These are phyloP conservation scores for Bombus difficillimus DNA, from an alignment of 1,140 invertebrate genomes.

Conservation along the genomic window DNA sequence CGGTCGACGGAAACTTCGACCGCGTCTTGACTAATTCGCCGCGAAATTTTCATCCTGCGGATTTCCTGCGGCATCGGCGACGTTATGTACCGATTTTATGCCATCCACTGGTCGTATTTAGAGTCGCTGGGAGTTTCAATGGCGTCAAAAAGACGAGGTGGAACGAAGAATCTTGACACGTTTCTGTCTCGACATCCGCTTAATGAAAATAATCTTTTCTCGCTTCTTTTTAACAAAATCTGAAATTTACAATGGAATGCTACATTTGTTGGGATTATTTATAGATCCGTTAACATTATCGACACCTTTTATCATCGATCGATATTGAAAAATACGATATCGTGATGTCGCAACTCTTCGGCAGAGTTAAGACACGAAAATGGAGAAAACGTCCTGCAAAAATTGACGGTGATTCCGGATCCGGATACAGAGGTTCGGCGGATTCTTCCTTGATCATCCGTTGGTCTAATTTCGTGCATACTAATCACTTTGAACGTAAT, in stretches of 20 bases:
- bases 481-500: too few species aligned
- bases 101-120: background rate
- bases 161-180: background rate
- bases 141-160: background rate
- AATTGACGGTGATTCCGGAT: too few species aligned
- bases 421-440: too few species aligned
- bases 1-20: background rate
- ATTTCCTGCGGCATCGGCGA: background rate
- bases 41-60: background rate
- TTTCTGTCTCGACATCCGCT: too few species aligned
- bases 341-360: too few species aligned
- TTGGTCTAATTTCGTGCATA: accelerated
- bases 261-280: background rate
- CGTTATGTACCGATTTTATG: background rate
- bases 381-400: too few species aligned
- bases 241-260: background rate
- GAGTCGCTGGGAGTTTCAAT: background rate
- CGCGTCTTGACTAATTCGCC: slow-evolving; percentile 21
- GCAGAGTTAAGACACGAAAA: too few species aligned
- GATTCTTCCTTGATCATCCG: too few species aligned
- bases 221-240: background rate
- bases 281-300: too few species aligned
- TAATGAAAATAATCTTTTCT: background rate
- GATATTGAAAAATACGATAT: too few species aligned
- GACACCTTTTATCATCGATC: too few species aligned